Evolutionary conservation across 2,113 vertebrate species (phyloP).

Genomic region (Perccottus glenii): DNA sequence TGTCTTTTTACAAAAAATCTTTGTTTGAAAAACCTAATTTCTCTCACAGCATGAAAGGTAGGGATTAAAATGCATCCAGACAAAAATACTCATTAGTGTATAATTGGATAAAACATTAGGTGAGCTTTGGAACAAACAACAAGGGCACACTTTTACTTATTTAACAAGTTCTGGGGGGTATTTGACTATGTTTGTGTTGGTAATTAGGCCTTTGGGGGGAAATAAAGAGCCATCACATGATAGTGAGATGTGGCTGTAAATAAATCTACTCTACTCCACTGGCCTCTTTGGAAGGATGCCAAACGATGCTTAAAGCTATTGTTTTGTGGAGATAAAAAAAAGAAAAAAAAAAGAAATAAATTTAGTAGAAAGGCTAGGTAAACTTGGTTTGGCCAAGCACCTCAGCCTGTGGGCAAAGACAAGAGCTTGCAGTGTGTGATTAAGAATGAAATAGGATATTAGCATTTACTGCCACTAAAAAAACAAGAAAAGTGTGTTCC

Average conservation of each 20-base stretch:
- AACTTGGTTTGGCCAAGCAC: neutral
- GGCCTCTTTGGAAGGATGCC: neutral
- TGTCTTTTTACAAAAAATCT: neutral
- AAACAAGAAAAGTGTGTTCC: neutral
- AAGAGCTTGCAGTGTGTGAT: neutral
- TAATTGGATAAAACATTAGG: conserved; percentile 14
- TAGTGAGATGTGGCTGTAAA: conserved; percentile 11
- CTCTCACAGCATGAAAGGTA: conserved; percentile 10
- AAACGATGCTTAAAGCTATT: neutral
- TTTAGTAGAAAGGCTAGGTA: neutral
- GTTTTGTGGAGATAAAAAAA: neutral
- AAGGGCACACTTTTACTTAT: conserved; percentile 12
- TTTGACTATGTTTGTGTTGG: conserved; percentile 9
- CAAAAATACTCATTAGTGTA: conserved; percentile 10
- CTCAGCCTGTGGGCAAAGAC: conserved; percentile 6
- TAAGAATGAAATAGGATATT: conserved; percentile 1
- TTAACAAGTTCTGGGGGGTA: conserved; percentile 12
- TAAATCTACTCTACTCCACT: neutral
- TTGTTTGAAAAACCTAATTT: neutral
- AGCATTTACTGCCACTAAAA: neutral
- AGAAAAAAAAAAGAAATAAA: too few species aligned
- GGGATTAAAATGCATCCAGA: conserved; percentile 4
- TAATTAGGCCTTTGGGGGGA: conserved; percentile 10
- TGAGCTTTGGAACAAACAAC: conserved; percentile 9
- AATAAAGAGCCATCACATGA: conserved; percentile 6